phyloP scores from a whole-genome alignment of 2,888 invertebrate species.

The Rhagonycha fulva region DNA sequence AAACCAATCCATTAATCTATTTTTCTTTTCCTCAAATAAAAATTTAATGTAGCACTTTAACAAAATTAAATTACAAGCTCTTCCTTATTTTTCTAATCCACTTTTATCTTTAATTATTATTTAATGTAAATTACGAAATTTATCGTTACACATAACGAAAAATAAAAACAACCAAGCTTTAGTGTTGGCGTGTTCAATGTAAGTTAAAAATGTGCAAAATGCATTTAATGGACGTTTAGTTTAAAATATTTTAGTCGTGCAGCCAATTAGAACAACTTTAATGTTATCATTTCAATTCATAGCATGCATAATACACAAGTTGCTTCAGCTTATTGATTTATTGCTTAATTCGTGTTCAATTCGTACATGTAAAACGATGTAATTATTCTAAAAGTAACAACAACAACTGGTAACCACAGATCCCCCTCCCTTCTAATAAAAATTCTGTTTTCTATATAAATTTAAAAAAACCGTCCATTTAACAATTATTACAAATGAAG shows the following conservation, averaged over 20 bases:
- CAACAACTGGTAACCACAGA: background rate
- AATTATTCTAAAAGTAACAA: background rate
- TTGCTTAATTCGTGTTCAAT: slow-evolving; percentile 9
- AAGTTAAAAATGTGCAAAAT: background rate
- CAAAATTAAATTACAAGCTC: background rate
- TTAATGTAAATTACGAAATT: background rate
- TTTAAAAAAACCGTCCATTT: background rate
- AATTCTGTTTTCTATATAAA: background rate
- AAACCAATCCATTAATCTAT: background rate
- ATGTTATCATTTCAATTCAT: slow-evolving; percentile 18
- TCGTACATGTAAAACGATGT: background rate
- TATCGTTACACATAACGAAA: background rate
- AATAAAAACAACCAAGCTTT: background rate
- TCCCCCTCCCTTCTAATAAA: background rate
- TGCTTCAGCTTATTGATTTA: slow-evolving; percentile 16
- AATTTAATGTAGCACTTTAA: background rate
- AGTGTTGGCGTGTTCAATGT: background rate
- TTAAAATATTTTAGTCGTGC: slow-evolving; percentile 14
- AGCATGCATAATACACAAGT: slow-evolving; percentile 18
- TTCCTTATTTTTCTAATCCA: background rate
- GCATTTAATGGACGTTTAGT: background rate
- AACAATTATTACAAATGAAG: background rate
- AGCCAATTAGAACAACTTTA: slow-evolving; percentile 11
- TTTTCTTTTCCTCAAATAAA: background rate
- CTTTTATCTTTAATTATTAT: background rate